A percentile compares a stretch with the other conserved stretches of the same genome.
Evolutionary conservation across 2,797 vertebrate genomes (phyloP).

Genomic region (Chiloscyllium punctatum): DNA sequence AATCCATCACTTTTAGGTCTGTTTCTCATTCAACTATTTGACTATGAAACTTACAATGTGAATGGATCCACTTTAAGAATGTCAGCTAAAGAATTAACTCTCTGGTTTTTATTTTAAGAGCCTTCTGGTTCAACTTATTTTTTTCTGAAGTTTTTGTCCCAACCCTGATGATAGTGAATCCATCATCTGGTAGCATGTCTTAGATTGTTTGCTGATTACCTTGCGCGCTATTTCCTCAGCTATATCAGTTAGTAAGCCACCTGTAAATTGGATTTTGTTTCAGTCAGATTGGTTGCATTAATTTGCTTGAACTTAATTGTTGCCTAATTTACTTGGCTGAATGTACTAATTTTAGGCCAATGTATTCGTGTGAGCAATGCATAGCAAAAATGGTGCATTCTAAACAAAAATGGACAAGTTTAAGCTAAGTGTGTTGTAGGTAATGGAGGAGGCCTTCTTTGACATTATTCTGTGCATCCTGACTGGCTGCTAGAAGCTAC

Average conservation of each 20-base stretch:
- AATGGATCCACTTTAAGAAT: neutral
- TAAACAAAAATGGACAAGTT: neutral
- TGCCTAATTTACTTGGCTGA: neutral
- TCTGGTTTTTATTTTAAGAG: neutral
- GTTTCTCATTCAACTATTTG: neutral
- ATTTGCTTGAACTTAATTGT: neutral
- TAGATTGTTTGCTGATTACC: neutral
- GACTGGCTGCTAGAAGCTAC: neutral
- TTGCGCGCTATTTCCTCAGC: neutral
- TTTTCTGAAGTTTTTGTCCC: neutral
- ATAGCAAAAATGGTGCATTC: neutral
- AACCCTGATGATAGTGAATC: neutral
- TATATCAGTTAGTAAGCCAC: neutral
- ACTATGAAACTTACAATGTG: slow-evolving; percentile 3
- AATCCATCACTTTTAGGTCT: neutral
- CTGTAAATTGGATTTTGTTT: neutral
- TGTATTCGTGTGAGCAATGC: neutral
- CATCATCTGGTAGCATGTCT: neutral
- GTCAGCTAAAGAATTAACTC: neutral
- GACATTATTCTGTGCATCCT: neutral
- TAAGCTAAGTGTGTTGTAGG: neutral
- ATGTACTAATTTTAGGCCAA: neutral
- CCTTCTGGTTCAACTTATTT: neutral
- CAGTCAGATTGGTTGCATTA: neutral
- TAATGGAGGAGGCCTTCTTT: neutral